Conservation (phyloP, 2,888 invertebrate species). For the Scotopteryx bipunctaria region DNA sequence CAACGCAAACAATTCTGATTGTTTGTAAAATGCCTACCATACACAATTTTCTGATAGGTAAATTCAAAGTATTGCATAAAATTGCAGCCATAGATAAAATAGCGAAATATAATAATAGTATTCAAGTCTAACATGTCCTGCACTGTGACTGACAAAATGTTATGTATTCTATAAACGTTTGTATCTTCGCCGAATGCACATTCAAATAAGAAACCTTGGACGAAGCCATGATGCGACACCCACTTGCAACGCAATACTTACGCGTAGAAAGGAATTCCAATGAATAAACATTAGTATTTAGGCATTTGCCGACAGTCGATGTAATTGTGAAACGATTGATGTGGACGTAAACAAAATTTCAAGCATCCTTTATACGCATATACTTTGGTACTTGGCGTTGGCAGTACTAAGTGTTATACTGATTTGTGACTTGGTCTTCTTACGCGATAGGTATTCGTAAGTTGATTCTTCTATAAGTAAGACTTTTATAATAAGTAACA, state of each 20-base stretch:
- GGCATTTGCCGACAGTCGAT: conserved; percentile 30
- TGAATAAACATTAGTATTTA: conserved; percentile 46
- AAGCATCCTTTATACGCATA: conserved; percentile 23
- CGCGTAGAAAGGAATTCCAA: conserved; percentile 47
- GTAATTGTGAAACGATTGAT: conserved; percentile 35
- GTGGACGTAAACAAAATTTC: conserved; percentile 30
- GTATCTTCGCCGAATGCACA: conserved; percentile 30
- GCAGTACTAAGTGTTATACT: no score
- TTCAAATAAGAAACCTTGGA: conserved; percentile 48
- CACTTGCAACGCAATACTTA: conserved; percentile 53
- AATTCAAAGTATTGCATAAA: no score
- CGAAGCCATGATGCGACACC: conserved; percentile 53
- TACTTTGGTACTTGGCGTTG: not conserved
- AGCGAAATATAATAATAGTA: no score
- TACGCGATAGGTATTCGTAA: no score
- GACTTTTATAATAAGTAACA: no score
- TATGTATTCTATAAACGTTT: conserved; percentile 26
- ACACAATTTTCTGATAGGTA: not conserved
- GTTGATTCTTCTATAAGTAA: no score
- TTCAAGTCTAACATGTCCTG: no score
- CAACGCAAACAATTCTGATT: not conserved
- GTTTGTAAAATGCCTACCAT: not conserved
- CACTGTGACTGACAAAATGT: not conserved
- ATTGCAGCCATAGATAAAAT: no score
- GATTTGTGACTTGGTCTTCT: no score